phyloP scores from a whole-genome alignment of 92 coral and sea anemone genomes.

The Zoanthus sociatus region DNA sequence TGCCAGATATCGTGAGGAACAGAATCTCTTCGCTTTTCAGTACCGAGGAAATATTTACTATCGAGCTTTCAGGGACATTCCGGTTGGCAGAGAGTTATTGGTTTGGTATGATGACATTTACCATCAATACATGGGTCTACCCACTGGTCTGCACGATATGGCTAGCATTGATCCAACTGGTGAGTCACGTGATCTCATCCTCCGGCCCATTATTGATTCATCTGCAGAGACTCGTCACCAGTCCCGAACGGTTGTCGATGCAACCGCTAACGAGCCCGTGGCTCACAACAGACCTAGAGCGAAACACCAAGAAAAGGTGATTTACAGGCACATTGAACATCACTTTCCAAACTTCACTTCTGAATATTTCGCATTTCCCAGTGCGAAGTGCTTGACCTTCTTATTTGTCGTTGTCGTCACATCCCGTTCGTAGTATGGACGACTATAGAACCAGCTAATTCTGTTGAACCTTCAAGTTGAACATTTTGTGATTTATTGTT shows the following conservation, averaged over 20 bases:
- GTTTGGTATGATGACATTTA: conserved; percentile 99
- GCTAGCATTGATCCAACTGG: conserved; percentile 92
- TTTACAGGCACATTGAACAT: conserved; percentile 29
- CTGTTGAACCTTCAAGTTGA: no score
- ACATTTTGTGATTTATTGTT: no score
- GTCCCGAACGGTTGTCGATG: conserved; percentile 48
- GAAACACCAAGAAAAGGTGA: conserved; percentile 53
- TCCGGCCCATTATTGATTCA: conserved; percentile 52
- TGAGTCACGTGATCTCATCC: conserved; percentile 64
- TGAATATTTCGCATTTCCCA: background rate
- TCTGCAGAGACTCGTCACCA: conserved; percentile 52
- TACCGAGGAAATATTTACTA: conserved; percentile 98
- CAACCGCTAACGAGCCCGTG: conserved; percentile 42
- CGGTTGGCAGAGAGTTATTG: conserved; percentile 87
- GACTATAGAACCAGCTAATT: no score
- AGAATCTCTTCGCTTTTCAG: conserved; percentile 92
- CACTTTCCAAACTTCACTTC: conserved; percentile 12
- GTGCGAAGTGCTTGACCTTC: background rate
- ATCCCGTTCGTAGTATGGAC: background rate
- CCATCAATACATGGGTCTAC: conserved; percentile 96
- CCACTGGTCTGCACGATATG: conserved; percentile 93
- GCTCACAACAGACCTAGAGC: conserved; percentile 49
- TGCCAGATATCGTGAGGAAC: conserved; percentile 96
- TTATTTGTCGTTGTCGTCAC: background rate
- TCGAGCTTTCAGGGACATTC: conserved; percentile 95